Evolutionary conservation across 1,140 invertebrate genomes (phyloP).

Genomic region (Varroa destructor): DNA sequence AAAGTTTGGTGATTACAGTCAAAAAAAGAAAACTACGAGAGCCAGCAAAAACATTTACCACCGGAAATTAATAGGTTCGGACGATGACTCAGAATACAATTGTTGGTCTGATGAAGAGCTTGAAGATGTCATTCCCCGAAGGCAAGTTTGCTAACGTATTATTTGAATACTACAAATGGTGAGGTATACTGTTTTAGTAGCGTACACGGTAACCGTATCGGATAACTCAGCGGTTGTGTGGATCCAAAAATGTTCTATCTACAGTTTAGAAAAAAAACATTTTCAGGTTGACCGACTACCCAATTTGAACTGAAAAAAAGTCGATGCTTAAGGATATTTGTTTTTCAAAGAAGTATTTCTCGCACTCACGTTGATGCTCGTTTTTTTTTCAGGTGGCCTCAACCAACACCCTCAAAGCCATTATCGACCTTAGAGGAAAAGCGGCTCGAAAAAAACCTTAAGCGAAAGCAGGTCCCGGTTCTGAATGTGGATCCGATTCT

Average conservation of each 20-base stretch:
- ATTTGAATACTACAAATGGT: too few relatives aligned
- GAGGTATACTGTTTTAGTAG: too few relatives aligned
- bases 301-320: too few relatives aligned
- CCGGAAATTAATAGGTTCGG: not conserved
- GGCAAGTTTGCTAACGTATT: too few relatives aligned
- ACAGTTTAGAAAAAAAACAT: too few relatives aligned
- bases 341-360: too few relatives aligned
- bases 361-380: too few relatives aligned
- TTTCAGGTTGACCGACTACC: too few relatives aligned
- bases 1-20: not conserved
- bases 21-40: not conserved
- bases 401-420: not conserved
- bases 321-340: too few relatives aligned
- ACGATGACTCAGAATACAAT: slow-evolving; percentile 19
- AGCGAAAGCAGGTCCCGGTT: slow-evolving; percentile 7
- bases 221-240: too few relatives aligned
- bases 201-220: too few relatives aligned
- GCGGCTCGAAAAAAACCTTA: slow-evolving; percentile 14
- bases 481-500: slow-evolving; percentile 5
- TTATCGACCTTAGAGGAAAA: not conserved
- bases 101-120: slow-evolving; percentile 23
- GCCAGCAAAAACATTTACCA: not conserved
- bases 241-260: too few relatives aligned
- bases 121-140: not conserved
- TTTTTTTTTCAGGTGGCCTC: not conserved